phyloP scores from a whole-genome alignment of 92 coral and sea anemone genomes.

The Zoanthus sansibaricus region DNA sequence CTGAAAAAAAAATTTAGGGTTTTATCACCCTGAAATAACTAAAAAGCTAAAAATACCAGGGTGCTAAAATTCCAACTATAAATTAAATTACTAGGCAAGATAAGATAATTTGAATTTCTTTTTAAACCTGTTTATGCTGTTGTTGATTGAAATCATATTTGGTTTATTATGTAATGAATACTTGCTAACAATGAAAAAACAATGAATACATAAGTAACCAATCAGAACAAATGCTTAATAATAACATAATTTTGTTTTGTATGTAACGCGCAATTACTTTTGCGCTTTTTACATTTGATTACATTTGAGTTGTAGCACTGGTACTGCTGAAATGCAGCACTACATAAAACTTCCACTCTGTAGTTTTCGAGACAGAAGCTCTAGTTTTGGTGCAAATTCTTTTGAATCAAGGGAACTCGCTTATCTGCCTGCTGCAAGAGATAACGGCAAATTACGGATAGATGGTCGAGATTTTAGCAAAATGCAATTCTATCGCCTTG shows the following conservation, averaged over 20 bases:
- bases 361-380: neutral
- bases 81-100: too few species aligned
- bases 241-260: too few species aligned
- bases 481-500: neutral
- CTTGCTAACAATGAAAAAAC: too few species aligned
- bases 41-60: too few species aligned
- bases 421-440: neutral
- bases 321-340: neutral
- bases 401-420: neutral
- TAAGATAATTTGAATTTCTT: too few species aligned
- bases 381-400: neutral
- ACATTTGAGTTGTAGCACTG: neutral
- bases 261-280: too few species aligned
- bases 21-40: too few species aligned
- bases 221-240: neutral
- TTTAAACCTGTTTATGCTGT: too few species aligned
- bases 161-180: too few species aligned
- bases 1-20: too few species aligned
- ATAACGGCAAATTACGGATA: neutral
- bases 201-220: neutral
- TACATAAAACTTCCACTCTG: conserved; percentile 13
- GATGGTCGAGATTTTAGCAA: neutral
- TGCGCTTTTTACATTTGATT: neutral
- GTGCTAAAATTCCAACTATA: too few species aligned
- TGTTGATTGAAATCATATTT: too few species aligned